phyloP scores from a whole-genome alignment of 2,113 vertebrate species.

The Progne subis region DNA sequence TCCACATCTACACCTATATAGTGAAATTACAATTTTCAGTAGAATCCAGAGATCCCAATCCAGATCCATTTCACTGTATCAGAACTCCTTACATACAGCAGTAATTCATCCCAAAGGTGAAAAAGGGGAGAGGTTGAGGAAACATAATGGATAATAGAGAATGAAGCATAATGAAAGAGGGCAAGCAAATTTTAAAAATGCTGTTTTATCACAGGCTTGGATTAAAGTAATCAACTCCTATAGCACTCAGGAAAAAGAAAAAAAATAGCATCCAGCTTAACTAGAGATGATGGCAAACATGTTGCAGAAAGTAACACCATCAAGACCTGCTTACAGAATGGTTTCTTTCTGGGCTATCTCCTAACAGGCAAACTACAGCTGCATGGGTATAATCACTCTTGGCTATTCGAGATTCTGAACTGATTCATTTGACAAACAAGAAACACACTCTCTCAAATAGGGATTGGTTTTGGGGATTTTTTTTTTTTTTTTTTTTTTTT shows the following conservation, averaged over 20 bases:
- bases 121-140: background rate
- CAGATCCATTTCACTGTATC: background rate
- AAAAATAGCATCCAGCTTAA: background rate
- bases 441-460: background rate
- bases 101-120: background rate
- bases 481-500: background rate
- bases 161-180: background rate
- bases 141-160: background rate
- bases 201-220: background rate
- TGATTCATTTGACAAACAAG: background rate
- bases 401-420: background rate
- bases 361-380: background rate
- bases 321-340: background rate
- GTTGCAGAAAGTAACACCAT: background rate
- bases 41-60: background rate
- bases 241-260: fast-evolving
- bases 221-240: background rate
- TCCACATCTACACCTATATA: background rate
- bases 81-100: background rate
- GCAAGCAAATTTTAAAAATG: background rate
- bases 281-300: background rate
- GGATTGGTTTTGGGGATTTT: background rate
- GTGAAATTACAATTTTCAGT: background rate
- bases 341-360: background rate
- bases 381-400: background rate